phyloP scores from a whole-genome alignment of 2,797 vertebrate species.

The Semotilus atromaculatus region DNA sequence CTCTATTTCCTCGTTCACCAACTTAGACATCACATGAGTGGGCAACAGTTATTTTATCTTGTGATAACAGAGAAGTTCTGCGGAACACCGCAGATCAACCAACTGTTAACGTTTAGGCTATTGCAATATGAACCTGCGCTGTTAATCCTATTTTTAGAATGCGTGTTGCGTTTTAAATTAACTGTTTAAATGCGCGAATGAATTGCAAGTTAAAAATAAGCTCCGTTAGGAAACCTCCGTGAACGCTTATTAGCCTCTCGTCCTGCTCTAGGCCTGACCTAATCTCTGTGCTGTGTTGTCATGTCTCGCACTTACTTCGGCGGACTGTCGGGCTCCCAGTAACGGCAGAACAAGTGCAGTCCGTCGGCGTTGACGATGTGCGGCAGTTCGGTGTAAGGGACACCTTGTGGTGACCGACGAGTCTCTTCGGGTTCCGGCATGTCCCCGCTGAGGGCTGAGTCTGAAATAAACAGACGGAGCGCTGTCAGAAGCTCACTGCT shows the following conservation, averaged over 20 bases:
- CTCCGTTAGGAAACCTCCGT: neutral
- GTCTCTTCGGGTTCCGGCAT: conserved; percentile 91
- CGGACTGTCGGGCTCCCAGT: conserved; percentile 85
- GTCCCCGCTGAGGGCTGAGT: conserved; percentile 50
- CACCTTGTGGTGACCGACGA: conserved; percentile 84
- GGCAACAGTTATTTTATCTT: neutral
- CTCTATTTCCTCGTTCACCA: neutral
- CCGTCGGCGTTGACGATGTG: conserved; percentile 93
- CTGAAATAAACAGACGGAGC: conserved; percentile 71
- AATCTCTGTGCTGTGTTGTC: conserved; percentile 3
- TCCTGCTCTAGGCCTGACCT: conserved; percentile 19
- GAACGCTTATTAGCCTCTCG: neutral
- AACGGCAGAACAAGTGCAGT: conserved; percentile 93
- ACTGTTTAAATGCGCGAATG: neutral
- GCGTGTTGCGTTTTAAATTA: neutral
- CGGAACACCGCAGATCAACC: neutral
- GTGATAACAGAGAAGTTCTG: neutral
- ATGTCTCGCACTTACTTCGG: conserved; percentile 85
- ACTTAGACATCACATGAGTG: neutral
- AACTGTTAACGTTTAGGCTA: neutral
- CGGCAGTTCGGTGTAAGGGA: conserved; percentile 83
- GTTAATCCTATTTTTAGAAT: neutral
- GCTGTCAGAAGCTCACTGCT: conserved; percentile 68
- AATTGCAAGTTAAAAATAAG: conserved; percentile 8
- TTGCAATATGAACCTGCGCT: neutral